Conservation (phyloP, 2,888 invertebrate genomes). For the Polymixis flavicincta region DNA sequence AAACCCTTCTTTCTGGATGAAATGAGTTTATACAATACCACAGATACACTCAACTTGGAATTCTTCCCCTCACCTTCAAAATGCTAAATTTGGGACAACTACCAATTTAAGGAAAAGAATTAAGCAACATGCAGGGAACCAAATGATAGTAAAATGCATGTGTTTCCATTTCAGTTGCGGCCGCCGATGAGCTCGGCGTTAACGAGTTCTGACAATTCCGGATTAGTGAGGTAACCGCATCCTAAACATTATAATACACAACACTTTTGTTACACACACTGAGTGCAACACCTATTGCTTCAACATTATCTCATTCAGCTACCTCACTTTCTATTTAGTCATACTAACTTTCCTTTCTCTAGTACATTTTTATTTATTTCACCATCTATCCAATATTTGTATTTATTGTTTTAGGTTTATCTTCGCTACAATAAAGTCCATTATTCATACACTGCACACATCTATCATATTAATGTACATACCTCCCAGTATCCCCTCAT, state of each 20-base stretch:
- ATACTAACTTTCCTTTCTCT: constrained; percentile 51
- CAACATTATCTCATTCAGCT: constrained; percentile 55
- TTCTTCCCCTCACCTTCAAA: not conserved
- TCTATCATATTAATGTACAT: constrained; percentile 79
- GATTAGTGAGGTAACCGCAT: constrained; percentile 88
- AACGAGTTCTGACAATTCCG: constrained; percentile 90
- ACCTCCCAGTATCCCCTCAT: constrained; percentile 75
- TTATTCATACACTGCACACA: constrained; percentile 79
- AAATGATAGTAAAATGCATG: constrained; percentile 4
- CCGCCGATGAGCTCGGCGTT: constrained; percentile 87
- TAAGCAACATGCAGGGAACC: not conserved
- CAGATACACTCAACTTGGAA: not conserved
- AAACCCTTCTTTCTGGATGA: too few species aligned
- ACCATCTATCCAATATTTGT: constrained; percentile 63
- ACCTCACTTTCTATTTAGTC: constrained; percentile 57
- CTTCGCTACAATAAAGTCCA: constrained; percentile 84
- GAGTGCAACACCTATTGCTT: constrained; percentile 63
- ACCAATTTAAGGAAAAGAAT: too few species aligned
- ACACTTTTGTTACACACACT: constrained; percentile 50
- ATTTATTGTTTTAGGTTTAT: constrained; percentile 90
- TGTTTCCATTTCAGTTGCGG: constrained; percentile 85
- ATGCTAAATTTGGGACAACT: not conserved
- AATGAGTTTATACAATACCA: not conserved
- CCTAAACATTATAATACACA: constrained; percentile 51
- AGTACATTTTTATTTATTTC: constrained; percentile 59